Evolutionary conservation across 2,113 vertebrate species (phyloP).

Genomic region (Sinocyclocheilus grahami): DNA sequence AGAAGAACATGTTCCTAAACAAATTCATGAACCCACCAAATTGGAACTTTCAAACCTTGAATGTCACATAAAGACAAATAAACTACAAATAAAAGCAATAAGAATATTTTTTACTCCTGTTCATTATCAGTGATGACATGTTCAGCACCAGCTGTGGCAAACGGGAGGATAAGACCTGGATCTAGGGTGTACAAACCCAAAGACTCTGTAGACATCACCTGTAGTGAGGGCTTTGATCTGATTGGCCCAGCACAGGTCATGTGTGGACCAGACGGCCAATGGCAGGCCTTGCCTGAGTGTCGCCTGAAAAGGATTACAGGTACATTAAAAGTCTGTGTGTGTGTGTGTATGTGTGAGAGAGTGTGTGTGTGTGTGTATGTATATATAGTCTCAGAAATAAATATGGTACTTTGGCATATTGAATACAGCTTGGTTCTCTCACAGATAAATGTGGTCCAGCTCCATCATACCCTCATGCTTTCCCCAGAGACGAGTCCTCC

Average conservation of each 20-base stretch:
- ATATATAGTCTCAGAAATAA: not conserved
- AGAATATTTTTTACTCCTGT: not conserved
- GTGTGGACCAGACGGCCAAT: conserved; percentile 48
- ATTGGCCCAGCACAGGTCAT: conserved; percentile 33
- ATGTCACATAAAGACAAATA: too few species aligned
- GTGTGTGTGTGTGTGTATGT: too few species aligned
- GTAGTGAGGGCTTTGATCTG: conserved; percentile 19
- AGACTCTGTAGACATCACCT: not conserved
- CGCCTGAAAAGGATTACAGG: not conserved
- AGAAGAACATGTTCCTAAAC: too few species aligned
- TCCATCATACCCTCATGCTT: not conserved
- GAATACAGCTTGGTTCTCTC: not conserved
- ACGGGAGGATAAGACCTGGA: not conserved
- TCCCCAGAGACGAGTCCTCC: not conserved
- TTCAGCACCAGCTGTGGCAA: not conserved
- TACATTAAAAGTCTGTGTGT: too few species aligned
- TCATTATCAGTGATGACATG: not conserved
- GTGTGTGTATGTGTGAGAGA: too few species aligned
- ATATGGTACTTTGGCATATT: not conserved
- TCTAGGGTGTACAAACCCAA: not conserved
- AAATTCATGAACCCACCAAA: too few species aligned
- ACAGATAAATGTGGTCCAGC: conserved; percentile 46
- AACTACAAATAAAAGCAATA: not conserved
- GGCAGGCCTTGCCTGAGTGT: conserved; percentile 46
- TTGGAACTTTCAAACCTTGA: too few species aligned